These are phyloP conservation scores for Elmis aenea DNA, from an alignment of 2,888 invertebrate species.

Conservation along the genomic window DNA sequence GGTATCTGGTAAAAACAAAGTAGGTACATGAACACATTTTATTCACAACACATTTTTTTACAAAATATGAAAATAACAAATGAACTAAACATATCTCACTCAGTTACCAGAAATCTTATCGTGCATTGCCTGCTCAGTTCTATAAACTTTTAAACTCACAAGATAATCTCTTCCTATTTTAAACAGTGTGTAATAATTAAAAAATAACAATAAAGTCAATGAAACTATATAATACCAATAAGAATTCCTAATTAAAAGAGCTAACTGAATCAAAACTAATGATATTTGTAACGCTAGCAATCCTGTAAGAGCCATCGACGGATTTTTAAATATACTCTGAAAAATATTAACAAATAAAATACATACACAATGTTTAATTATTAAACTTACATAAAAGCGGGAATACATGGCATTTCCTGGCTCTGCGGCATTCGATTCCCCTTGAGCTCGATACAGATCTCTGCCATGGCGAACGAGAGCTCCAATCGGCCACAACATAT, in stretches of 20 bases:
- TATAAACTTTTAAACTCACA: constrained; percentile 78
- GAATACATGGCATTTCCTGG: constrained; percentile 78
- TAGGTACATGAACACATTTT: too few relatives aligned
- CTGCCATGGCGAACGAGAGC: constrained; percentile 68
- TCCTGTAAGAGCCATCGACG: constrained; percentile 69
- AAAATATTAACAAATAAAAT: constrained; percentile 41
- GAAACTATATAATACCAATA: constrained; percentile 93
- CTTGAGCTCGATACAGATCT: constrained; percentile 69
- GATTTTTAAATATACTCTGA: constrained; percentile 84
- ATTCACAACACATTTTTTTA: too few relatives aligned
- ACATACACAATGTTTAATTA: too few relatives aligned
- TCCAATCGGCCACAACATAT: constrained; percentile 69
- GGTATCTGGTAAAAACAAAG: too few relatives aligned
- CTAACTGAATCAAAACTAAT: constrained; percentile 71
- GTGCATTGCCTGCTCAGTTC: constrained; percentile 64
- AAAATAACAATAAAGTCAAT: constrained; percentile 77
- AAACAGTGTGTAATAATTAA: constrained; percentile 88
- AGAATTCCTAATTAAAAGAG: constrained; percentile 66
- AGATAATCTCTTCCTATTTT: constrained; percentile 83
- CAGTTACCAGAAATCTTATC: constrained; percentile 52
- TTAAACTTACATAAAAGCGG: constrained; percentile 86
- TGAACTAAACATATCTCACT: too few relatives aligned
- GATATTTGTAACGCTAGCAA: constrained; percentile 67
- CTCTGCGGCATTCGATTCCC: constrained; percentile 79
- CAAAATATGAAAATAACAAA: too few relatives aligned